These are phyloP conservation scores for Eudasyphora cyanicolor DNA, from an alignment of 2,888 invertebrate species.

Conservation along the genomic window DNA sequence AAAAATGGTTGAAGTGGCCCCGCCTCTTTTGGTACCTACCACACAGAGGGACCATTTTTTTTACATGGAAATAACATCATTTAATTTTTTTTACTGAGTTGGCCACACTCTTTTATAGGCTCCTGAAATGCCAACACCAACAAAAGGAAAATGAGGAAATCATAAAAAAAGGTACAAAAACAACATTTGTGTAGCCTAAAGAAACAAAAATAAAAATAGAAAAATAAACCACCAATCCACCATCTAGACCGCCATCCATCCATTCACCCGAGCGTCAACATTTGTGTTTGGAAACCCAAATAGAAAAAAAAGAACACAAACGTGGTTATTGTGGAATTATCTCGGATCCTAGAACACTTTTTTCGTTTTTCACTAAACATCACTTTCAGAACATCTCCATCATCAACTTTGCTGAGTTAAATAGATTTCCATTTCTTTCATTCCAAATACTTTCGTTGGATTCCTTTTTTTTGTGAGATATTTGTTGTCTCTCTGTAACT, in stretches of 20 bases:
- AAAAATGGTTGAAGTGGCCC: no score
- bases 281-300: conserved; percentile 35
- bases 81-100: not conserved
- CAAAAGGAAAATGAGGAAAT: not conserved
- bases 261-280: not conserved
- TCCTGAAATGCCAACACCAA: conserved; percentile 2
- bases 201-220: not conserved
- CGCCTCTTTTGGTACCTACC: no score
- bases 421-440: conserved; percentile 32
- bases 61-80: not conserved
- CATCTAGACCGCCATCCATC: not conserved
- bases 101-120: conserved; percentile 23
- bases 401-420: conserved; percentile 47
- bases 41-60: no score
- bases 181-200: conserved; percentile 44
- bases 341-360: not conserved
- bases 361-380: conserved; percentile 2
- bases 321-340: conserved; percentile 30
- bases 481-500: conserved; percentile 33
- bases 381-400: conserved; percentile 14
- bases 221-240: not conserved
- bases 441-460: conserved; percentile 15
- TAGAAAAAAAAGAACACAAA: no score
- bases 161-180: conserved; percentile 34
- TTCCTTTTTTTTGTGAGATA: conserved; percentile 2